These are phyloP conservation scores for Takifugu bimaculatus DNA, from an alignment of 2,113 vertebrate genomes.

Conservation along the genomic window DNA sequence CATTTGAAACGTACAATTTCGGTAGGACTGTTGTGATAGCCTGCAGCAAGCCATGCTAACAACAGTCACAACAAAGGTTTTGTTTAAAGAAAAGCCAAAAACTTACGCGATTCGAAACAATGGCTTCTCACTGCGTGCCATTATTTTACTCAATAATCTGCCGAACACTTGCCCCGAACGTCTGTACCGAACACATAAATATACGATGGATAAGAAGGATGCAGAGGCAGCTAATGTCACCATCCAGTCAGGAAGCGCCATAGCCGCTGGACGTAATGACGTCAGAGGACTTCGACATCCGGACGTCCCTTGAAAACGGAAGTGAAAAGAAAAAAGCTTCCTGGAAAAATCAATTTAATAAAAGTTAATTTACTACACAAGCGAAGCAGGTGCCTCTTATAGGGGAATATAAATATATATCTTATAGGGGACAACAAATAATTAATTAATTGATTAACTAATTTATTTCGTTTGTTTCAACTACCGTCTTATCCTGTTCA, in stretches of 20 bases:
- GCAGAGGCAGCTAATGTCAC: constrained; percentile 48
- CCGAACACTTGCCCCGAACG: constrained; percentile 24
- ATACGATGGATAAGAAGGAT: constrained; percentile 60
- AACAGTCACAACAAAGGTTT: background rate
- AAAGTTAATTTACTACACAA: no score
- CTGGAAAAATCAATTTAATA: no score
- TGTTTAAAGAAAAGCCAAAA: fast-evolving
- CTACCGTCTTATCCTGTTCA: no score
- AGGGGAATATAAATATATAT: background rate
- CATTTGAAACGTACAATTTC: no score
- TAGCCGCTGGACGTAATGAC: constrained; percentile 45
- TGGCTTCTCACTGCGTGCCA: constrained; percentile 80
- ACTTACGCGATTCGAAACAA: constrained; percentile 82
- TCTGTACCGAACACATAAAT: constrained; percentile 55
- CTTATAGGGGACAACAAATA: no score
- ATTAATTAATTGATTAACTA: no score
- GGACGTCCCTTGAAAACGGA: background rate
- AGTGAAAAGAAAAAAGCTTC: background rate
- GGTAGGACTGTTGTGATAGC: background rate
- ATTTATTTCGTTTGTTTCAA: no score
- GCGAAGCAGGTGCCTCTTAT: background rate
- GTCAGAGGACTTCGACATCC: background rate
- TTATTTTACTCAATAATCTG: constrained; percentile 47
- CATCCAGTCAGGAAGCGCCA: constrained; percentile 72
- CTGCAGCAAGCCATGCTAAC: constrained; percentile 15